These are phyloP conservation scores for Chaetophractus vellerosus DNA, from an alignment of 2,797 vertebrate genomes.

Conservation along the genomic window DNA sequence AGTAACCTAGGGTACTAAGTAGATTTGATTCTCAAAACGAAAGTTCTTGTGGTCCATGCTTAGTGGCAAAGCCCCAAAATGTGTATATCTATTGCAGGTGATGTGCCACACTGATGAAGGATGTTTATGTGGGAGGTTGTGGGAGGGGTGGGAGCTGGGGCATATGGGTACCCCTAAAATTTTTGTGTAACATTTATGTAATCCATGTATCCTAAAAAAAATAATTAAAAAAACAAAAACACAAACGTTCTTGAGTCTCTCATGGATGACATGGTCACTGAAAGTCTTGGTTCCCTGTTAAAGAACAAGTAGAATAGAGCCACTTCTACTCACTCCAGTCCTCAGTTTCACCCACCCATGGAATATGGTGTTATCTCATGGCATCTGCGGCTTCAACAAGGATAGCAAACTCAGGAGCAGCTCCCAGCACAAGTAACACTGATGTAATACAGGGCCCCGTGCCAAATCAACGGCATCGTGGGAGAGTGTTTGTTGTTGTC, in stretches of 20 bases:
- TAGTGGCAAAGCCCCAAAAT: too few relatives aligned
- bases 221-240: too few relatives aligned
- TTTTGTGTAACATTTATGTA: too few relatives aligned
- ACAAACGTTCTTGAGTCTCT: too few relatives aligned
- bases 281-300: neutral
- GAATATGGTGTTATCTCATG: neutral
- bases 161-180: too few relatives aligned
- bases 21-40: neutral
- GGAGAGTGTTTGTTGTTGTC: too few relatives aligned
- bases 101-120: too few relatives aligned
- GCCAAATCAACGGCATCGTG: fast-evolving
- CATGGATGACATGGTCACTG: neutral
- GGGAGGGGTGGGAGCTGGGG: too few relatives aligned
- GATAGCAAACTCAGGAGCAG: neutral
- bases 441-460: fast-evolving
- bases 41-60: too few relatives aligned
- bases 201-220: too few relatives aligned
- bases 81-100: too few relatives aligned
- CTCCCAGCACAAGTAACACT: neutral
- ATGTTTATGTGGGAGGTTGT: too few relatives aligned
- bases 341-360: neutral
- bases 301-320: neutral
- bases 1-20: neutral
- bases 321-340: neutral
- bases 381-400: neutral